These are phyloP conservation scores for Hipparchia semele DNA, from an alignment of 2,888 invertebrate genomes.

Conservation along the genomic window DNA sequence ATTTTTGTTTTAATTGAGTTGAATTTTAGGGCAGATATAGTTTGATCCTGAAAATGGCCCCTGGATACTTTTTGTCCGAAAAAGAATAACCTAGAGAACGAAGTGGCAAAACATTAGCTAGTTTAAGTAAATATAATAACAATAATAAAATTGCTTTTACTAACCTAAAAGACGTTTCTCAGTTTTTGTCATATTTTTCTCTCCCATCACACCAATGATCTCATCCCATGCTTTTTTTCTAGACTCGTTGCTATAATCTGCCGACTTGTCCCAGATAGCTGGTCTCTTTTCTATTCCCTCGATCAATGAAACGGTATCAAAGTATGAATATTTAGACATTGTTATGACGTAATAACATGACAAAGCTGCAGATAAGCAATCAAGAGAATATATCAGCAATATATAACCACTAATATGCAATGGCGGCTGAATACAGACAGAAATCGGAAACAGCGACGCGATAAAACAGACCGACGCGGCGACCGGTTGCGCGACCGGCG, in stretches of 20 bases:
- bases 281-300: conserved; percentile 33
- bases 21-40: too few species aligned
- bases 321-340: conserved; percentile 8
- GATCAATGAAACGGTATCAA: conserved; percentile 32
- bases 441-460: background rate
- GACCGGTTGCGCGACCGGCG: conserved; percentile 28
- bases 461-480: conserved; percentile 6
- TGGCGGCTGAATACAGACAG: background rate
- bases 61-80: too few species aligned
- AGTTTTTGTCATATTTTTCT: conserved; percentile 22
- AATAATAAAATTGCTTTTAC: background rate
- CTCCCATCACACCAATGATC: conserved; percentile 33
- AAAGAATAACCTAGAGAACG: too few species aligned
- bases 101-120: too few species aligned
- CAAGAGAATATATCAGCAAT: too few species aligned
- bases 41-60: too few species aligned
- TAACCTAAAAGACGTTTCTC: conserved; percentile 33
- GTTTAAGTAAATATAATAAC: too few species aligned
- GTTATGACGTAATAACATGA: background rate
- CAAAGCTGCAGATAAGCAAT: too few species aligned
- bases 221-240: conserved; percentile 36
- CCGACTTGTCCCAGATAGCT: conserved; percentile 32
- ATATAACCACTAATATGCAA: conserved; percentile 1
- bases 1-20: too few species aligned
- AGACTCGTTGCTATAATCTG: conserved; percentile 23